Base-by-base conservation (phyloP, 2,797 vertebrate species). In the Chaunax sp. region DNA sequence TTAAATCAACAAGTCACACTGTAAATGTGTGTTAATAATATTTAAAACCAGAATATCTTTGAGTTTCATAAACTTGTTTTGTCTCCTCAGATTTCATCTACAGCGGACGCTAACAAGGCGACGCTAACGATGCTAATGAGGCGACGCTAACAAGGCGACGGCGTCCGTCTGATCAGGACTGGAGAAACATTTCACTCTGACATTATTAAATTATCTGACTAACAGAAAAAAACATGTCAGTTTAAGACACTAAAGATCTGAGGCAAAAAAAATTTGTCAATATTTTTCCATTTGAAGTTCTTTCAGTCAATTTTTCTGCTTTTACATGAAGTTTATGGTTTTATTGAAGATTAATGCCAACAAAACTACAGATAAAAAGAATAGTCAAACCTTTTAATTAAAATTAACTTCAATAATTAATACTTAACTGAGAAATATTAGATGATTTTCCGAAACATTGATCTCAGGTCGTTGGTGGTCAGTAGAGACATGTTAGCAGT, bases 51-150 rank as follows among this genome's bases (percentile, higher is more conserved):
- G 28, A 30, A 30, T 9, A 5, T 9, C 5, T 30, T 9, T 30
- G 28, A 30, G 28, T 6, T 4, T 30, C 28, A 30, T 1, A 5
- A 2, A 43, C n/a, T 35, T 19, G 41, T 43, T 43, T 43, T 16
- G 26, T 64, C 23, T 76, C 54, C 40, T 69, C 85, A 93, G 91
- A 92, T 73, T 87, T 91, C 35, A 69, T 92, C 64, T 89, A 83
- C 79, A 84, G 66, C 1, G 83, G 89, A 54, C 87, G 82, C 44
- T 91, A 43, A 87, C 20, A 40, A 26, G n/a, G n/a, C n/a, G n/a
- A n/a, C n/a, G n/a, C n/a, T n/a, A n/a, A n/a, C n/a, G 28, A 53
- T 9, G 13, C 16, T 1, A 30, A 30, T 4, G 28, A 9, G 28
- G 28, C 1, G 28, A 2, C 9, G n/a, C n/a, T n/a, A n/a, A n/a